phyloP scores from a whole-genome alignment of 92 coral and sea anemone genomes.

The Zoanthus sociatus region DNA sequence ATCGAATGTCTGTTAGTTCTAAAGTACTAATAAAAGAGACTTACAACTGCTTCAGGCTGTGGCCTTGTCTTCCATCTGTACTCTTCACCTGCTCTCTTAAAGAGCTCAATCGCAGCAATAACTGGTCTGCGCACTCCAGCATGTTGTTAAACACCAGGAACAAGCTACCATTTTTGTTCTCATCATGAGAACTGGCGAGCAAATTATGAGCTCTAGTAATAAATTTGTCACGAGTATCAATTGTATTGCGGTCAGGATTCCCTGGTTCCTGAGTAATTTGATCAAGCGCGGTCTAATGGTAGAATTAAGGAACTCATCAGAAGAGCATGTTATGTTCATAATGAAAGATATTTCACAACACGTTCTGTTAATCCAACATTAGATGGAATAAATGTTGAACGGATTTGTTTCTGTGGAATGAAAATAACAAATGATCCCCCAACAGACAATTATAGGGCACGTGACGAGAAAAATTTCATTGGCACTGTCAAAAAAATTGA shows the following conservation, averaged over 20 bases:
- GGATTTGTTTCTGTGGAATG: too few species aligned
- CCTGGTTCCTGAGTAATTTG: constrained; percentile 71
- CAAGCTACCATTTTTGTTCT: constrained; percentile 17
- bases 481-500: too few species aligned
- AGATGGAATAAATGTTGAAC: too few species aligned
- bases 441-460: too few species aligned
- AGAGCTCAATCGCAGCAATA: constrained; percentile 60
- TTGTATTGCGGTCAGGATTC: constrained; percentile 84
- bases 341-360: too few species aligned
- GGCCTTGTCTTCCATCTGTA: constrained; percentile 69
- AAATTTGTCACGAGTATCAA: constrained; percentile 88
- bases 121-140: constrained; percentile 64
- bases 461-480: too few species aligned
- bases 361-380: too few species aligned
- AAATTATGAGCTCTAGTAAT: constrained; percentile 69
- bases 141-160: constrained; percentile 65
- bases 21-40: constrained; percentile 1
- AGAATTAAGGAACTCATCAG: constrained; percentile 11
- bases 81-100: constrained; percentile 55
- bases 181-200: constrained; percentile 50
- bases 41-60: constrained; percentile 74
- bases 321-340: neutral
- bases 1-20: too few species aligned
- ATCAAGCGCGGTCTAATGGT: constrained; percentile 68
- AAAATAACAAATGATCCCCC: too few species aligned